Conservation (phyloP, 1,140 invertebrate species). For the Subanguina moxae region DNA sequence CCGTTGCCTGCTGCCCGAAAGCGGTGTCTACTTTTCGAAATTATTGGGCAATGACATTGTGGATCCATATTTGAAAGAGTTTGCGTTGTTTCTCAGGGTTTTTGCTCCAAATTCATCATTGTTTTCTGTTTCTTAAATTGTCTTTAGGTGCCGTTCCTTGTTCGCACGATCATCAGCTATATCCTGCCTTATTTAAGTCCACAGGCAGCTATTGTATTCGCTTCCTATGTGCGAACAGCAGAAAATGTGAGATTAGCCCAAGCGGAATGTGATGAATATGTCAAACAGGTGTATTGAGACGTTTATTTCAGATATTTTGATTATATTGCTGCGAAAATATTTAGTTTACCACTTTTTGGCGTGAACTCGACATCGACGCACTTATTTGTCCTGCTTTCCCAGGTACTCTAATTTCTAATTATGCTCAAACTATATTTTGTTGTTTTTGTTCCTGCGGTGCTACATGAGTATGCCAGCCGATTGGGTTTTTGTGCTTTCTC, state of each 20-base stretch:
- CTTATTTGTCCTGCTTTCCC: slow-evolving; percentile 52
- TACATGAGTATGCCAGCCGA: not conserved
- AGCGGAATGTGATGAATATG: slow-evolving; percentile 28
- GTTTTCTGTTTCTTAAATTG: not conserved
- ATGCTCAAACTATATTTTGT: not conserved
- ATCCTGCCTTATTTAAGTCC: slow-evolving; percentile 1
- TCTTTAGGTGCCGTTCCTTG: slow-evolving; percentile 6
- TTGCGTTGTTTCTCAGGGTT: slow-evolving; percentile 43
- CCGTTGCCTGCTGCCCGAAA: slow-evolving; percentile 45
- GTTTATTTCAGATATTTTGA: not conserved
- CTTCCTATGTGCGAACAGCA: slow-evolving; percentile 26
- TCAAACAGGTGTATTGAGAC: slow-evolving; percentile 19
- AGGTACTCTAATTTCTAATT: not conserved
- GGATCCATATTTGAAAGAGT: slow-evolving; percentile 45
- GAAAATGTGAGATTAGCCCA: slow-evolving; percentile 39
- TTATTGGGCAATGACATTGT: slow-evolving; percentile 44
- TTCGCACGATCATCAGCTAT: slow-evolving; percentile 4
- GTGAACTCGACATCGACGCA: slow-evolving; percentile 44
- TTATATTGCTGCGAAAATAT: not conserved
- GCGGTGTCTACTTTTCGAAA: slow-evolving; percentile 41
- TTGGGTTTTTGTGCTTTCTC: slow-evolving; percentile 37
- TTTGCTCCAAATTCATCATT: not conserved
- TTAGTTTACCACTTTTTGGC: slow-evolving; percentile 50
- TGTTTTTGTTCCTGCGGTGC: slow-evolving; percentile 3
- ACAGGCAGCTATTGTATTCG: not conserved